A percentile compares a stretch with the other conserved stretches of the same genome.
These are phyloP conservation scores for Coregonus ussuriensis DNA, from an alignment of 2,797 vertebrate species.

Conservation along the genomic window DNA sequence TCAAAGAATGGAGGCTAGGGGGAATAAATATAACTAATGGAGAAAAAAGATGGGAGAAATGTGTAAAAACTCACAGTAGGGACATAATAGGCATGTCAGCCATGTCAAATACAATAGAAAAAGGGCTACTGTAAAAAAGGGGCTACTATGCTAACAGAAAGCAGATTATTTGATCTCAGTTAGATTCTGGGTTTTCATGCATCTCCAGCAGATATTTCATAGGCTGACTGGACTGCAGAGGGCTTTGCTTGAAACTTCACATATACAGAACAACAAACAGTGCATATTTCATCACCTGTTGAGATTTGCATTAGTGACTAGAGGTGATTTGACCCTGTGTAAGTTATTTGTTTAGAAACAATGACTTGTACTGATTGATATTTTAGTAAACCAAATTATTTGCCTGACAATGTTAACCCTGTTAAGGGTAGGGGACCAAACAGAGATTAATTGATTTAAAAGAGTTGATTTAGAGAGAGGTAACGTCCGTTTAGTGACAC, in stretches of 20 bases:
- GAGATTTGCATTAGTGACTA: background rate
- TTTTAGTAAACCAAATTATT: background rate
- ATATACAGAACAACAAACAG: background rate
- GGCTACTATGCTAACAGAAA: background rate
- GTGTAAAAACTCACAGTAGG: background rate
- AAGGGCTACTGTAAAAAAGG: background rate
- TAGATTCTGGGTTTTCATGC: background rate
- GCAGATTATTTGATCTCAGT: background rate
- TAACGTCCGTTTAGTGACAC: constrained; percentile 29
- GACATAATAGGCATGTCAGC: too few species aligned
- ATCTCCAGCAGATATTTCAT: background rate
- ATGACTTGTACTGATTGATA: background rate
- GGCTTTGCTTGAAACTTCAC: background rate
- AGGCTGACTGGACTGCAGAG: background rate
- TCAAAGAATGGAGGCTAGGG: constrained; percentile 11
- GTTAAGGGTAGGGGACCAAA: background rate
- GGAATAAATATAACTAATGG: constrained; percentile 3
- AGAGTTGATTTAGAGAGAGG: background rate
- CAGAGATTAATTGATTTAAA: background rate
- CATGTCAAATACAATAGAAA: background rate
- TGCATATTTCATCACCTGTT: background rate
- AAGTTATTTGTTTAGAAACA: too few species aligned
- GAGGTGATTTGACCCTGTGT: background rate
- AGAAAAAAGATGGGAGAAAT: background rate
- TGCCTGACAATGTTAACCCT: background rate